Evolutionary conservation across 2,888 invertebrate species (phyloP), one percentile per base, ranked within the genome.

Genomic region (Synanthedon myopaeformis): DNA sequence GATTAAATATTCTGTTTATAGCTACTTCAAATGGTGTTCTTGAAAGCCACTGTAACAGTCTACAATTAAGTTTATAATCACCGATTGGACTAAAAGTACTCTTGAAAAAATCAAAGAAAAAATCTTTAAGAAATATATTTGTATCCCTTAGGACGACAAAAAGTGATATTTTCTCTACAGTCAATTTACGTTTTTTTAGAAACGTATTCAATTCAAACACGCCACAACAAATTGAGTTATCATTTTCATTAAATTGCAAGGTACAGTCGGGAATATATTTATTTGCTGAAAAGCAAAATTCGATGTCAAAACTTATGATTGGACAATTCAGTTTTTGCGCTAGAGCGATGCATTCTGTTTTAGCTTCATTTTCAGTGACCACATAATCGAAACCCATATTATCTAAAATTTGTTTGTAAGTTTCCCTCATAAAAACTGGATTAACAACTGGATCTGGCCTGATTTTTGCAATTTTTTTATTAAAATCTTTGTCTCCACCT

Each of bases 301-400:
- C 66, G 5, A 68, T 62, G 35, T 78, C 73, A 41, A 51, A 54
- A 53, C 66, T 68, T 3, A 77, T 57, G 0, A 76, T 54, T 0
- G 77, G 68, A 53, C 76, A 77, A 1, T 62, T 54, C 3, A 70
- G 56, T 50, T 59, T 65, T 14, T 60, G 56, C 2, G 77, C 76
- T 11, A 76, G 55, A 0, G 66, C 67, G 3, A 67, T 65, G n/a
- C 74, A 69, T 2, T 73, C 68, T 13, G 61, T 59, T 53, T 71
- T 71, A 3, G 57, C 42, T 52, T 74, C 67, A 8, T 53, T 62
- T 23, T 69, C 55, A 48, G 70, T 69, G 5, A 66, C 55, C 0
- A 64, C 59, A 51, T 68, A 69, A 3, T 68, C 53, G 3, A 76
- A 56, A 0, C 53, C 60, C 64, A 72, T 60, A 58, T 76, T 74